Percentiles rank a stretch among this genome's conserved stretches.
Conservation (phyloP, 2,888 invertebrate genomes). For the Orgyia antiqua region DNA sequence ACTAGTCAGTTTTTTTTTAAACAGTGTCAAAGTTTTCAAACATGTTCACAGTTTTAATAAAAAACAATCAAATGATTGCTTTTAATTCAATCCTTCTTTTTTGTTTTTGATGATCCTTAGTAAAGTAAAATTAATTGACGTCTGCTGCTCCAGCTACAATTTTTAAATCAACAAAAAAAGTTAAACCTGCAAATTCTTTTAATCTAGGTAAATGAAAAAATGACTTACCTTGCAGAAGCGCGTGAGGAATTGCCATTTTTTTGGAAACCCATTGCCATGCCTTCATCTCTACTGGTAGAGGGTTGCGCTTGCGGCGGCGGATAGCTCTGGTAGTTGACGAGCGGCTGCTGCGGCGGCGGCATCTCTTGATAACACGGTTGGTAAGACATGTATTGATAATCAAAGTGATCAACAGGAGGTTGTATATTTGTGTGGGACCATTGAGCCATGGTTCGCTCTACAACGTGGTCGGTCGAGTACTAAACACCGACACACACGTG, state of each 20-base stretch:
- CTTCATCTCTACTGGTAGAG: slow-evolving; percentile 9
- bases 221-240: slow-evolving; percentile 31
- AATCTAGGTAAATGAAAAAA: too few relatives aligned
- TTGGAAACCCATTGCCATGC: slow-evolving; percentile 16
- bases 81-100: too few relatives aligned
- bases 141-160: too few relatives aligned
- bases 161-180: too few relatives aligned
- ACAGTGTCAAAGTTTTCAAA: too few relatives aligned
- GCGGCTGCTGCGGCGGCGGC: slow-evolving; percentile 17
- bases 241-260: slow-evolving; percentile 11
- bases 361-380: slow-evolving; percentile 24
- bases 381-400: slow-evolving; percentile 32
- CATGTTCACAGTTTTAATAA: too few relatives aligned
- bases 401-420: slow-evolving; percentile 32
- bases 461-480: slow-evolving; percentile 23
- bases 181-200: too few relatives aligned
- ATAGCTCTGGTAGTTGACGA: slow-evolving; percentile 13
- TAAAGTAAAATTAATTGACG: too few relatives aligned
- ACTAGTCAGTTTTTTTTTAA: too few relatives aligned
- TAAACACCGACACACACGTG: slow-evolving; percentile 51
- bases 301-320: slow-evolving; percentile 20
- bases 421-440: slow-evolving; percentile 40
- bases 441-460: slow-evolving; percentile 39
- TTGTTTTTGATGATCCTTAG: too few relatives aligned
- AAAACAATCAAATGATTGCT: too few relatives aligned